phyloP scores from a whole-genome alignment of 2,797 vertebrate genomes.

The Alosa sapidissima region DNA sequence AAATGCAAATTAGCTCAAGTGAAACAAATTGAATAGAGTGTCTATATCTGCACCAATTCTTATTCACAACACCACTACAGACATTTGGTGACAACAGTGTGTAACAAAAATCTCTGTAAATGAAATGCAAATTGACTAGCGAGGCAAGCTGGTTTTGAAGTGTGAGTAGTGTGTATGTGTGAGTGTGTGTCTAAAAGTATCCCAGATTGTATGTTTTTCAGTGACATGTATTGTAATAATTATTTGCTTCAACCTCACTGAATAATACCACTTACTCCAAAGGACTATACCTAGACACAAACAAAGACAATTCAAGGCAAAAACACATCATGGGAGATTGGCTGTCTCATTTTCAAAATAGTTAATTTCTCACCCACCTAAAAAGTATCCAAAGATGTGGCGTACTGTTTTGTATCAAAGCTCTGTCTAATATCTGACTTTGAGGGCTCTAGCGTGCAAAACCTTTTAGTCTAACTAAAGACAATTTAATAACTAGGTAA shows the following conservation, averaged over 20 bases:
- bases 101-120: slow-evolving; percentile 21
- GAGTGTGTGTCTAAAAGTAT: neutral
- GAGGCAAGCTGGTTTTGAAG: neutral
- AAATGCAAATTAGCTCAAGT: slow-evolving; percentile 26
- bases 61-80: slow-evolving; percentile 19
- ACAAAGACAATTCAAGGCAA: neutral
- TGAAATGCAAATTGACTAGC: slow-evolving; percentile 31
- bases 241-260: neutral
- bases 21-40: slow-evolving; percentile 25
- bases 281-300: neutral
- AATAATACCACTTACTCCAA: neutral
- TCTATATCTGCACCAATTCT: neutral
- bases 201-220: neutral
- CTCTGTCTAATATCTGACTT: neutral
- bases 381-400: neutral
- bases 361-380: neutral
- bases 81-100: slow-evolving; percentile 22
- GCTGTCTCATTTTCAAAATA: neutral
- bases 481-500: too few species aligned
- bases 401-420: neutral
- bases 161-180: neutral
- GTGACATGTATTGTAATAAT: neutral
- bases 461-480: too few species aligned
- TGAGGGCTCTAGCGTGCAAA: too few species aligned
- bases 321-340: neutral